phyloP scores from a whole-genome alignment of 2,888 invertebrate species.

The Lamellibrachia satsuma region DNA sequence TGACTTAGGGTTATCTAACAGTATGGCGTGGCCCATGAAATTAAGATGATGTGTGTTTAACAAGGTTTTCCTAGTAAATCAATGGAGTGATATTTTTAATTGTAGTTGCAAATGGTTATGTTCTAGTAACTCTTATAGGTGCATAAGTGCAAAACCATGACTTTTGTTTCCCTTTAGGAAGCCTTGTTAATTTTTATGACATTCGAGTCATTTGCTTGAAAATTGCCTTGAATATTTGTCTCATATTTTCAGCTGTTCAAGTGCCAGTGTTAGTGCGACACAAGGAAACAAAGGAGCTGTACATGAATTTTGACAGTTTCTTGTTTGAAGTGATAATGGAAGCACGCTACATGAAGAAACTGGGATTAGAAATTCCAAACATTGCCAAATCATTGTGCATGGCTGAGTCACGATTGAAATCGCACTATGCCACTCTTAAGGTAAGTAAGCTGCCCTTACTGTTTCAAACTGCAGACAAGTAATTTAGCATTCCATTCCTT shows the following conservation, averaged over 20 bases:
- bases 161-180: too few relatives aligned
- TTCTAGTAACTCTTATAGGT: too few relatives aligned
- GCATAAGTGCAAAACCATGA: too few relatives aligned
- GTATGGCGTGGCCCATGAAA: too few relatives aligned
- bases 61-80: too few relatives aligned
- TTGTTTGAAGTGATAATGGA: constrained; percentile 82
- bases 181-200: too few relatives aligned
- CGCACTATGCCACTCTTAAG: neutral
- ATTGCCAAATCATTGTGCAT: constrained; percentile 70
- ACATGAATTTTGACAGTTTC: constrained; percentile 77
- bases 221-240: neutral
- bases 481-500: neutral
- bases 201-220: too few relatives aligned
- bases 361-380: constrained; percentile 80
- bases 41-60: too few relatives aligned
- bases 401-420: constrained; percentile 22
- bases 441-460: neutral
- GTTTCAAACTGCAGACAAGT: neutral
- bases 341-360: constrained; percentile 82
- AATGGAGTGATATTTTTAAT: too few relatives aligned
- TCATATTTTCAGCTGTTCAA: constrained; percentile 69
- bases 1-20: too few relatives aligned
- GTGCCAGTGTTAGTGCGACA: constrained; percentile 78
- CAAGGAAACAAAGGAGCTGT: constrained; percentile 73
- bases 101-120: too few relatives aligned